A percentile compares a stretch with the other conserved stretches of the same genome.
These are phyloP conservation scores for Falco rusticolus DNA, from an alignment of 2,797 vertebrate genomes.

Conservation along the genomic window DNA sequence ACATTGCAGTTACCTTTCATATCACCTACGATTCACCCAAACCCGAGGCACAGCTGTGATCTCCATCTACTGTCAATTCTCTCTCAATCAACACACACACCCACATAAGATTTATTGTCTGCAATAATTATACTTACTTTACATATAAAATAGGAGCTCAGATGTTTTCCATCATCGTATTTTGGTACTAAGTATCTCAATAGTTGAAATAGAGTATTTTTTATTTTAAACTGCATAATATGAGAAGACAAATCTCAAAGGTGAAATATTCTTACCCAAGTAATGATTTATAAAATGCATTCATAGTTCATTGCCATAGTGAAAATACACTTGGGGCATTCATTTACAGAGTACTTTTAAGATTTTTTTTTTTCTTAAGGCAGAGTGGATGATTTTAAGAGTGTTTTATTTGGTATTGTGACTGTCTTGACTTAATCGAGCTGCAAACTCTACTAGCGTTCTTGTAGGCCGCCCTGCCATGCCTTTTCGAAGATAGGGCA, in stretches of 20 bases:
- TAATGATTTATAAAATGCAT: slow-evolving; percentile 11
- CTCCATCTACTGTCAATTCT: neutral
- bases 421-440: slow-evolving; percentile 77
- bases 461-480: slow-evolving; percentile 96
- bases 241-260: neutral
- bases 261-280: neutral
- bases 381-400: neutral
- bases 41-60: neutral
- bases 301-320: neutral
- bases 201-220: neutral
- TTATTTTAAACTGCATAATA: neutral
- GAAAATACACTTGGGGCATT: neutral
- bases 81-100: neutral
- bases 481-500: slow-evolving; percentile 93
- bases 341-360: neutral
- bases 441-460: slow-evolving; percentile 89
- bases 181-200: neutral
- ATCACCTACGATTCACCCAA: neutral
- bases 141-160: neutral
- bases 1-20: neutral
- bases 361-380: slow-evolving; percentile 9
- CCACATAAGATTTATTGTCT: slow-evolving; percentile 46
- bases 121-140: neutral
- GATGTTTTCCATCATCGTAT: neutral
- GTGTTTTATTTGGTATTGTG: slow-evolving; percentile 23